Conservation (phyloP, 1,140 invertebrate species). For the Gerris buenoi region DNA sequence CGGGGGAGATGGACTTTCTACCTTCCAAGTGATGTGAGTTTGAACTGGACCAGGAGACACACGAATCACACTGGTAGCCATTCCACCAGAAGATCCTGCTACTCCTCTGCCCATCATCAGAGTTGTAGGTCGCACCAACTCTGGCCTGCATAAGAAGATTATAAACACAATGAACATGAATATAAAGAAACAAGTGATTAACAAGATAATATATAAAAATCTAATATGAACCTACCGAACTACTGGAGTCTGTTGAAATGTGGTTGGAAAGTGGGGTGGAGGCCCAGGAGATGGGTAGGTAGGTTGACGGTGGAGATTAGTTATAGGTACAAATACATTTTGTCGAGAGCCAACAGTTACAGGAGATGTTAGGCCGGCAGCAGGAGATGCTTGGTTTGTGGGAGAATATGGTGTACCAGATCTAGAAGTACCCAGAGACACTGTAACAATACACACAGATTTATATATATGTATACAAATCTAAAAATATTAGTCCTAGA, state of each 20-base stretch:
- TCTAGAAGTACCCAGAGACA: conserved; percentile 79
- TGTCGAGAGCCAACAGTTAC: conserved; percentile 43
- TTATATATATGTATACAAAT: too few relatives aligned
- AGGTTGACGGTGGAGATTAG: conserved; percentile 37
- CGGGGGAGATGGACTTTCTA: conserved; percentile 29
- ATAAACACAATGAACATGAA: too few relatives aligned
- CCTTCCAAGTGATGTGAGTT: conserved; percentile 29
- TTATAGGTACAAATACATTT: conserved; percentile 77
- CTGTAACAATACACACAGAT: too few relatives aligned
- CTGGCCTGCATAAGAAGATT: conserved; percentile 32
- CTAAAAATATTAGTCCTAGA: too few relatives aligned
- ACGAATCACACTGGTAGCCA: conserved; percentile 57
- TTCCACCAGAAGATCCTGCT: conserved; percentile 6
- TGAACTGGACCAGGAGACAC: conserved; percentile 45
- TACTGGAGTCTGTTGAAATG: conserved; percentile 31
- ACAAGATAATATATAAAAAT: too few relatives aligned
- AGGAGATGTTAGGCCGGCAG: conserved; percentile 48
- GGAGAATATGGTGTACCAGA: conserved; percentile 74
- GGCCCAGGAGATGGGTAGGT: conserved; percentile 33
- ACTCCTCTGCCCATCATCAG: conserved; percentile 23
- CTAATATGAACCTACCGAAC: conserved; percentile 44
- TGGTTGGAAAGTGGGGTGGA: conserved; percentile 25
- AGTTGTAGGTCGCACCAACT: conserved; percentile 37
- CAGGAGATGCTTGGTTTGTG: conserved; percentile 48
- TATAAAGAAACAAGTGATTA: too few relatives aligned